Conservation (phyloP, 2,797 vertebrate species). For the Glyptemys insculpta region DNA sequence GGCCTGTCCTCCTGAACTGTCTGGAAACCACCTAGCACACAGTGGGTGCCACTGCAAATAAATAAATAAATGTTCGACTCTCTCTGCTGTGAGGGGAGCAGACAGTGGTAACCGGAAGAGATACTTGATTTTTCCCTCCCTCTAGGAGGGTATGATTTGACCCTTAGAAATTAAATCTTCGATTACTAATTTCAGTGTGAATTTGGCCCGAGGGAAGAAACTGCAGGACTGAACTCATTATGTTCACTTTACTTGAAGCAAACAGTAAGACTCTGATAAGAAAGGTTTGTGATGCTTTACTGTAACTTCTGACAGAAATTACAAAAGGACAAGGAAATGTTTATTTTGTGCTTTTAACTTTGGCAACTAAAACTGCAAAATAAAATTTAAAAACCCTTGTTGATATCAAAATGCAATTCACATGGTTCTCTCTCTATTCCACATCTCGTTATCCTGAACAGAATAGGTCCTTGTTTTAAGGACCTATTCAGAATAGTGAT, state of each 20-base stretch:
- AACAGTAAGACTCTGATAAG: neutral
- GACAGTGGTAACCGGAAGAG: neutral
- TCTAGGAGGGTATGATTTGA: neutral
- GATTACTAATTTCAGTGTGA: neutral
- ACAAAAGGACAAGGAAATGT: neutral
- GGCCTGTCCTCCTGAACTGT: neutral
- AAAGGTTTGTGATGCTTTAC: neutral
- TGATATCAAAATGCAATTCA: neutral
- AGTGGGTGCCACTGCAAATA: neutral
- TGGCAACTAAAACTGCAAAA: neutral
- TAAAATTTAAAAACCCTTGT: neutral
- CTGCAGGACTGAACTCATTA: neutral
- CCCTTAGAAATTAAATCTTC: neutral
- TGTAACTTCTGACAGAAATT: neutral
- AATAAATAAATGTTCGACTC: neutral
- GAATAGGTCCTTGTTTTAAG: neutral
- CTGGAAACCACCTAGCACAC: neutral
- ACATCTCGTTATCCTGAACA: neutral
- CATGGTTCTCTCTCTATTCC: neutral
- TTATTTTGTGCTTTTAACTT: neutral
- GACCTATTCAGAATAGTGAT: neutral
- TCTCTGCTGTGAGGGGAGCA: neutral
- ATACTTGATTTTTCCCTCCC: neutral
- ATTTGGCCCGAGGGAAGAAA: neutral
- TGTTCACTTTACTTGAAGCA: neutral